A percentile compares a stretch with the other conserved stretches of the same genome.
phyloP scores from a whole-genome alignment of 2,113 vertebrate species.

The Rhinolophus ferrumequinum region DNA sequence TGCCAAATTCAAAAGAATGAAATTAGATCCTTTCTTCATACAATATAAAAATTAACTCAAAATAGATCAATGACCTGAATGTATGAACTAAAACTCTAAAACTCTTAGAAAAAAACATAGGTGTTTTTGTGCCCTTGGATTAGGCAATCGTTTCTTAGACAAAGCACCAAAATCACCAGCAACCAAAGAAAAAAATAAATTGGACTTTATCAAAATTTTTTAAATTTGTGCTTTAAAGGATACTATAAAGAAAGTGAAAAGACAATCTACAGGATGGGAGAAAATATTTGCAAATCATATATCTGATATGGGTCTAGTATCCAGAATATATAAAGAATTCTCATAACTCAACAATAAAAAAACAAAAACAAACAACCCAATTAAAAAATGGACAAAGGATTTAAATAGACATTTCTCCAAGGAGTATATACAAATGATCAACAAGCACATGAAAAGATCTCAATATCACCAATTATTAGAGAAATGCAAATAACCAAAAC shows the following conservation, averaged over 20 bases:
- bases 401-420: neutral
- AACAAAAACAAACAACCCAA: neutral
- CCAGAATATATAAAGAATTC: neutral
- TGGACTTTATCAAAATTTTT: neutral
- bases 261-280: neutral
- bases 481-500: neutral
- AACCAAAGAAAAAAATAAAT: neutral
- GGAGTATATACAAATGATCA: neutral
- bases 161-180: neutral
- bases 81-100: neutral
- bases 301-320: neutral
- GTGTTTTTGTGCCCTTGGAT: neutral
- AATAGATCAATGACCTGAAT: neutral
- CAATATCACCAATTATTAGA: neutral
- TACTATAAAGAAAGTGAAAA: neutral
- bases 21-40: neutral
- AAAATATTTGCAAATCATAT: neutral
- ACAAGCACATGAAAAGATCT: neutral
- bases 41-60: neutral
- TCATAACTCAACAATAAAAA: neutral
- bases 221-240: neutral
- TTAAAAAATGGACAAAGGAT: neutral
- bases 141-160: neutral
- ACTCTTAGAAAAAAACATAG: neutral
- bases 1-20: neutral